These are phyloP conservation scores for Galeopterus variegatus DNA, from an alignment of 2,113 vertebrate species.

Conservation along the genomic window DNA sequence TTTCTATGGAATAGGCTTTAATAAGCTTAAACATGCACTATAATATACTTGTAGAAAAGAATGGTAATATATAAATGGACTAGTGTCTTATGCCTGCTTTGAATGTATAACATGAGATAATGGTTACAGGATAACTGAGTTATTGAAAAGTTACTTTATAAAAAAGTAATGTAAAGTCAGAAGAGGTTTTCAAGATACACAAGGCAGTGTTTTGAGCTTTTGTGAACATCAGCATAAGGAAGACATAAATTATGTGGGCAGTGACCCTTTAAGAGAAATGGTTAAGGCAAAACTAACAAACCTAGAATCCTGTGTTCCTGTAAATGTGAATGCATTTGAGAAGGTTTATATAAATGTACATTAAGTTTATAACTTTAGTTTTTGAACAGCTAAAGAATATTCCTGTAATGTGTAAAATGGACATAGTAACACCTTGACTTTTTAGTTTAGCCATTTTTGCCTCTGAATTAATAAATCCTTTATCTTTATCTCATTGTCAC, in stretches of 20 bases:
- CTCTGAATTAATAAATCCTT: background rate
- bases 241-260: no score
- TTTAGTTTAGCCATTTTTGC: background rate
- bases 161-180: background rate
- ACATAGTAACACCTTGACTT: background rate
- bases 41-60: background rate
- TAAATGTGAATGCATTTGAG: background rate
- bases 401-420: background rate
- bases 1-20: background rate
- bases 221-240: background rate
- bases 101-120: background rate
- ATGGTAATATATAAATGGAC: background rate
- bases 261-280: background rate
- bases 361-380: no score
- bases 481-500: background rate
- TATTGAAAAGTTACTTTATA: background rate
- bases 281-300: background rate
- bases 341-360: background rate
- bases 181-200: background rate
- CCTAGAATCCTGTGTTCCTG: background rate
- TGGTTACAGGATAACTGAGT: background rate
- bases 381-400: background rate
- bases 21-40: background rate
- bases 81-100: background rate
- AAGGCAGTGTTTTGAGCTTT: background rate